Evolutionary conservation across 2,888 invertebrate genomes (phyloP).

Genomic region (Rhogogaster chlorosoma): DNA sequence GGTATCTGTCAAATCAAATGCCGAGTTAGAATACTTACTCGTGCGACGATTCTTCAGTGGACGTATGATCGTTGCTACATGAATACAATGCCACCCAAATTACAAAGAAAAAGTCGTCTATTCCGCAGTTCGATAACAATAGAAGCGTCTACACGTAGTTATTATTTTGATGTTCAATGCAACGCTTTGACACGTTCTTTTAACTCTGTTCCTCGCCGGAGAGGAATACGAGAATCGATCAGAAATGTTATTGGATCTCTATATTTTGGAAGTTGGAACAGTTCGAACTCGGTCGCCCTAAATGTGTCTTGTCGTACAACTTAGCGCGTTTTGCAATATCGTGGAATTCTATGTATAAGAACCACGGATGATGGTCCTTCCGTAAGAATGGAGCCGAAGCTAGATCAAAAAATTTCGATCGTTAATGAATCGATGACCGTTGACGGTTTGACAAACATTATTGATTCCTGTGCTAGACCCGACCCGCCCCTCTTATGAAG

Average conservation of each 20-base stretch:
- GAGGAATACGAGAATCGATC: background rate
- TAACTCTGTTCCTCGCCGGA: background rate
- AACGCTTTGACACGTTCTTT: background rate
- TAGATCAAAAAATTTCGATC: background rate
- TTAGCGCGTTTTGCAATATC: background rate
- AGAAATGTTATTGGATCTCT: background rate
- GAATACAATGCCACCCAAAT: background rate
- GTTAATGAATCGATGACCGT: background rate
- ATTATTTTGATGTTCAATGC: background rate
- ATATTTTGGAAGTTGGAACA: background rate
- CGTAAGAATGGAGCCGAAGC: background rate
- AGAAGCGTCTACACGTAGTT: background rate
- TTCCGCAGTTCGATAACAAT: background rate
- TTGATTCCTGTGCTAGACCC: background rate
- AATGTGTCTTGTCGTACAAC: background rate
- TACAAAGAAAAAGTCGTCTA: background rate
- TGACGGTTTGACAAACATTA: background rate
- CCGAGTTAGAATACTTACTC: background rate
- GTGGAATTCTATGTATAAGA: background rate
- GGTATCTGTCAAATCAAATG: background rate
- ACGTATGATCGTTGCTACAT: background rate
- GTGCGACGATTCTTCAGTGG: background rate
- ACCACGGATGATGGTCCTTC: background rate
- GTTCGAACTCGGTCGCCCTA: background rate
- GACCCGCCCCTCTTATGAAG: constrained; percentile 11